Conservation (phyloP, 2,888 invertebrate species). For the Mythimna vitellina region DNA sequence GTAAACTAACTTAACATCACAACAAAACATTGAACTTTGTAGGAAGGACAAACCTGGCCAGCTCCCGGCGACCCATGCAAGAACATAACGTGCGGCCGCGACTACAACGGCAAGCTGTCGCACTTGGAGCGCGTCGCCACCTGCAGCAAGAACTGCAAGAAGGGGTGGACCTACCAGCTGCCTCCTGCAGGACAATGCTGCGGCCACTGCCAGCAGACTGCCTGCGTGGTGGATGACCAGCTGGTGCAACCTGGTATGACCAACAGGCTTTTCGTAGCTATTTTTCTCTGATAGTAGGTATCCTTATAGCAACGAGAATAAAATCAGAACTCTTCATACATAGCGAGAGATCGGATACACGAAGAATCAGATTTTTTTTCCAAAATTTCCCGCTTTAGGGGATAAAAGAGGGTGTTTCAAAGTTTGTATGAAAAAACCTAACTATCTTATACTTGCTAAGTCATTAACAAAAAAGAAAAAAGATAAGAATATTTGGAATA, state of each 20-base stretch:
- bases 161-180: constrained; percentile 90
- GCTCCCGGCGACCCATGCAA: constrained; percentile 90
- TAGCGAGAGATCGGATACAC: no score
- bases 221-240: constrained; percentile 89
- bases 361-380: no score
- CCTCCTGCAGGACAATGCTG: constrained; percentile 89
- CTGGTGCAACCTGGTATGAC: constrained; percentile 85
- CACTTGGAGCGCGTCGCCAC: constrained; percentile 80
- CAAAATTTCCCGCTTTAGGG: no score
- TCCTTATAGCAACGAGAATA: no score
- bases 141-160: constrained; percentile 85
- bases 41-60: constrained; percentile 89
- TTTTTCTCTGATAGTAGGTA: no score
- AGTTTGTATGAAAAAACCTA: no score
- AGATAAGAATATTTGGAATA: not conserved
- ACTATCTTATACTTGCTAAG: no score
- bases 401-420: no score
- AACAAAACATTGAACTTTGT: not conserved
- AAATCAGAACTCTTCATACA: no score
- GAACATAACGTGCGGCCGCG: constrained; percentile 86
- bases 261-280: no score
- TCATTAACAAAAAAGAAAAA: no score
- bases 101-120: constrained; percentile 79
- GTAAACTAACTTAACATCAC: not conserved
- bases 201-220: constrained; percentile 91